Base-by-base conservation (phyloP, 2,888 invertebrate genomes). In the Stenodema calcarata region DNA sequence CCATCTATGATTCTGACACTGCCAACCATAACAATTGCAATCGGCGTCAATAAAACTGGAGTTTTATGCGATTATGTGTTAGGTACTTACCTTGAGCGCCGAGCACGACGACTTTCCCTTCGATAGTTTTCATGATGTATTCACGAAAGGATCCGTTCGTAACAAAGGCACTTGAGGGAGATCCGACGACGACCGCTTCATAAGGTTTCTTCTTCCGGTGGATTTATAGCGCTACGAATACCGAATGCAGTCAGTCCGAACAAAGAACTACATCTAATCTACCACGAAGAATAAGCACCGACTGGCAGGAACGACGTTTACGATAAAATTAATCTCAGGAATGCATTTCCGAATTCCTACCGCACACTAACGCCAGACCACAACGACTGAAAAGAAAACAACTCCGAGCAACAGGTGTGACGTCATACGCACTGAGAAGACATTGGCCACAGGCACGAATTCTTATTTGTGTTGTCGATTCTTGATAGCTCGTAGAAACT, bases 91-190 rank as follows among this genome's bases (percentile, higher is more conserved):
- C 95, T 94, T 95, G 94, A 82, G 95, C 93, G 86, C 97, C 97
- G 87, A 97, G 92, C 89, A 96, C 94, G 81, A 97, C 96, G 82
- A 97, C 95, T 94, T 97, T 97, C 87, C 95, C 96, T 91, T 95
- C 95, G 89, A 96, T 93, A 88, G 94, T 94, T 91, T 94, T 95
- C 96, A 96, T 96, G 3, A 6, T 42, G 16, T 30, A 7, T 73
- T 35, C n/a, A 30, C 7, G 16, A 28, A 73, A 30, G 73, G 18
- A 73, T 35, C 73, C 16, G 35, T 30, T 14, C n/a, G 41, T 41
- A 73, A 73, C 35, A 73, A 73, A 73, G 41, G 73, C 30, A 73
- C 73, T 41, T 41, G 73, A 41, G 35, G 28, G 73, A 30, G 16
- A 62, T 73, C 73, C 2, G 7, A 73, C 30, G 70, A 11, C 27